Evolutionary conservation across 2,113 vertebrate species (phyloP), one percentile per base, ranked within the genome.

Genomic region (Scomber japonicus): DNA sequence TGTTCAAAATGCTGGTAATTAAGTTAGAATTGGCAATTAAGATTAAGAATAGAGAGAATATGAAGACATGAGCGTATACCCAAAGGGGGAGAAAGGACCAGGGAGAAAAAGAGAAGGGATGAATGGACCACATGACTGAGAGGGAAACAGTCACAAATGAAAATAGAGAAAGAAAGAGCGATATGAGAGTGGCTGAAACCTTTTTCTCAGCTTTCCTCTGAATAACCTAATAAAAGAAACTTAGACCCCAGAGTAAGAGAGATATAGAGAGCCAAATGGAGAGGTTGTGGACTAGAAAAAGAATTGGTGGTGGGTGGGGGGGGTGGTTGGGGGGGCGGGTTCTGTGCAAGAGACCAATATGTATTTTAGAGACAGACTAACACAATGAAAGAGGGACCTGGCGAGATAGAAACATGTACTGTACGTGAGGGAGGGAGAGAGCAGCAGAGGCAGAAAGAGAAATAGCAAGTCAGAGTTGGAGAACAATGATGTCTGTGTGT

Each of bases 1-100:
- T 85, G 82, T 87, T 88, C 30, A 81, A 88, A 87, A 75, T 59
- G 69, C 31, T 64, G 19, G 64, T 89, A 89, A 92, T 92, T 91
- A 80, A 70, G 70, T 75, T 80, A 30, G 82, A 88, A 77, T 81
- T 68, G 59, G 35, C 80, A 75, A 92, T 91, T 85, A 88, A 83
- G 84, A 80, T 71, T 71, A 77, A 48, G 71, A 69, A 68, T 2
- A 65, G 55, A 75, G 61, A 59, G 71, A 65, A 59, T 71, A 54
- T 71, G 40, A 24, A 76, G 64, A 84, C 54, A 57, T 69, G 27
- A 77, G 35, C 59, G 24, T 79, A 82, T 79, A 55, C 81, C 81
- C 80, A 30, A 3, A 5, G 21, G 83, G 80, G 88, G 82, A 81
- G 53, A 80, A 65, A 75, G 30, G 46, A 78, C 27, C 11, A 13